Evolutionary conservation across 2,888 invertebrate species (phyloP), one percentile per base, ranked within the genome.

Genomic region (Catocala nupta): DNA sequence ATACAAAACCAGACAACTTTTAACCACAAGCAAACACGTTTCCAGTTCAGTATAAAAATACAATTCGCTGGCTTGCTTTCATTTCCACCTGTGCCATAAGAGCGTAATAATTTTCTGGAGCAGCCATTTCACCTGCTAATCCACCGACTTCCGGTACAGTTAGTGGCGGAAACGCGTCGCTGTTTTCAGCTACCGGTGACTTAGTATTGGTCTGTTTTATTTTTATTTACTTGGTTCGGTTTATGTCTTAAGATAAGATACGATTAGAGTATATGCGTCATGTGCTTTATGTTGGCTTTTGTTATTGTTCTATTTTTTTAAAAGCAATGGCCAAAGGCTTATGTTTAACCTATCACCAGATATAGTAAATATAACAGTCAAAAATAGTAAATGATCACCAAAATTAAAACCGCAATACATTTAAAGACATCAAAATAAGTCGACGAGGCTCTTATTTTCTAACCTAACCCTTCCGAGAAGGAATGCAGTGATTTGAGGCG

Each of bases 151-250:
- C 77, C 75, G 70, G 57, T 63, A 59, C 73, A 65, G 75, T 73
- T 78, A 80, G 73, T 68, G 71, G 75, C 73, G 81, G 84, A 82
- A 78, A 81, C 70, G 71, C 76, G 78, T 81, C 80, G 73, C 81
- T 79, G 80, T 84, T 83, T 85, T 83, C 82, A 75, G 74, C 80
- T 70, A 81, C 81, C 83, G 72, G 78, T 75, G 75, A 81, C 82
- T 83, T 80, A 84, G 76, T 80, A 77, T 67, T 48, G 56, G 63
- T 62, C 43, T 68, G 56, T 74, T 76, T 74, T 73, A 80, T 80
- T 83, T 82, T 81, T 65, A 49, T 64, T 47, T 45, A 47, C 50
- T 42, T 34, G 44, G 53, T 34, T 45, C 5, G 33, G 3, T 48
- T 58, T 59, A 59, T 59, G 52, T 59, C 52, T 53, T 53, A 39